Percentiles rank a stretch among this genome's conserved stretches.
phyloP scores from a whole-genome alignment of 2,888 invertebrate species.

The Saturnia pavonia region DNA sequence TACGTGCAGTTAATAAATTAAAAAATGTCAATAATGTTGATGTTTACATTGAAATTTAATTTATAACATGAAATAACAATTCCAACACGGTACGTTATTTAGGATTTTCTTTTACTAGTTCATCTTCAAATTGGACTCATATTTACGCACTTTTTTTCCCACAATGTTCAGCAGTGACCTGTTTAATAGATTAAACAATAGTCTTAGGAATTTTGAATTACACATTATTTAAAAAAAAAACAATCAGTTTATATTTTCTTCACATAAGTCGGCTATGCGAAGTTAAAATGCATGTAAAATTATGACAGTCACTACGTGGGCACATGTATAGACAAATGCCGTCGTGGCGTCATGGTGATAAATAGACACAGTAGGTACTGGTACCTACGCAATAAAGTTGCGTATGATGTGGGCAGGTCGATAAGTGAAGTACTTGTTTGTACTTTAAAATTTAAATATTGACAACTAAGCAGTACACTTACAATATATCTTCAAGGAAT shows the following conservation, averaged over 20 bases:
- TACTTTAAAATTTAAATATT: constrained; percentile 3
- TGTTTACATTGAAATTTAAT: neutral
- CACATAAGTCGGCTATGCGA: neutral
- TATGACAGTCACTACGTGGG: constrained; percentile 7
- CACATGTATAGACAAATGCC: constrained; percentile 13
- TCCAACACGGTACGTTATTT: neutral
- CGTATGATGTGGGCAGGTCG: neutral
- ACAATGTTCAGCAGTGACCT: neutral
- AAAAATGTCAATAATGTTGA: neutral
- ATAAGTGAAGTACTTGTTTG: constrained; percentile 4
- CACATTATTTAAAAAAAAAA: neutral
- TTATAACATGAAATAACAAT: neutral
- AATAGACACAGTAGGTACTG: neutral
- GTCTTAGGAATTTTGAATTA: neutral
- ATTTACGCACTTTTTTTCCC: neutral
- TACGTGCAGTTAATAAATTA: neutral
- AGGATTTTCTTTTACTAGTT: neutral
- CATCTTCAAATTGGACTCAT: neutral
- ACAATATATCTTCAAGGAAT: no score
- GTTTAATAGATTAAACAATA: neutral
- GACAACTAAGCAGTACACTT: neutral
- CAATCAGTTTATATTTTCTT: constrained; percentile 2
- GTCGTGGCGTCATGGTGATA: constrained; percentile 6
- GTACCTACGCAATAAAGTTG: constrained; percentile 4
- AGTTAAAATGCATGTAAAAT: constrained; percentile 12